Base-by-base conservation (phyloP, 2,113 vertebrate genomes). In the Carettochelys insculpta region DNA sequence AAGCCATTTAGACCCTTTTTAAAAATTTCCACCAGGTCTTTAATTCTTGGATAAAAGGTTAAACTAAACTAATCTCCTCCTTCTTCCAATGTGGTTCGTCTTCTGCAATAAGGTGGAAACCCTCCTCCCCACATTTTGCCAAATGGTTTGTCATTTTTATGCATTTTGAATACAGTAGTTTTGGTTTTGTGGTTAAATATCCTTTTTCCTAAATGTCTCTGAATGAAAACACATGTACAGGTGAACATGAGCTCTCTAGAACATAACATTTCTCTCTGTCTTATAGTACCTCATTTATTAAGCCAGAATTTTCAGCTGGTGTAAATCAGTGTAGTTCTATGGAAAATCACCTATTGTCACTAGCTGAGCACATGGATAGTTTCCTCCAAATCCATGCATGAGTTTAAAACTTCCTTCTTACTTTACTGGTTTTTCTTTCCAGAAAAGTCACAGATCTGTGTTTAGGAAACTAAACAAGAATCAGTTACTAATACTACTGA, bases 31-130 rank as follows among this genome's bases (percentile, higher is more conserved):
- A 56, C 27, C 27, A 56, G 5, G 11, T 29, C 27, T 34, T 92
- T 95, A 79, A 58, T 83, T 38, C 34, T 94, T 79, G 90, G 68
- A 71, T 84, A 68, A 71, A 83, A 90, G 41, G 80, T 48, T 58
- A n/a, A 5, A 80, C 56, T 58, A n/a, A 5, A 80, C 56, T 92
- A 75, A 75, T 43, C 86, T 86, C 77, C 89, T 54, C 38, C 22
- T n/a, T 80, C 92, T 87, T 56, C 88, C 73, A 51, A 82, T 90
- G 91, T 86, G 84, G 65, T 61, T 93, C 79, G 90, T 94, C 92
- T 73, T 80, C 84, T 83, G 38, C 77, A 93, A 90, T 92, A 93
- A 90, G 53, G 91, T 92, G 82, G 94, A 95, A 86, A 94, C n/a
- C n/a, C n/a, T n/a, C n/a, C n/a, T 92, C 92, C 41, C 87, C 92